These are phyloP conservation scores for Cylas formicarius DNA, from an alignment of 1,140 invertebrate species.

Conservation along the genomic window DNA sequence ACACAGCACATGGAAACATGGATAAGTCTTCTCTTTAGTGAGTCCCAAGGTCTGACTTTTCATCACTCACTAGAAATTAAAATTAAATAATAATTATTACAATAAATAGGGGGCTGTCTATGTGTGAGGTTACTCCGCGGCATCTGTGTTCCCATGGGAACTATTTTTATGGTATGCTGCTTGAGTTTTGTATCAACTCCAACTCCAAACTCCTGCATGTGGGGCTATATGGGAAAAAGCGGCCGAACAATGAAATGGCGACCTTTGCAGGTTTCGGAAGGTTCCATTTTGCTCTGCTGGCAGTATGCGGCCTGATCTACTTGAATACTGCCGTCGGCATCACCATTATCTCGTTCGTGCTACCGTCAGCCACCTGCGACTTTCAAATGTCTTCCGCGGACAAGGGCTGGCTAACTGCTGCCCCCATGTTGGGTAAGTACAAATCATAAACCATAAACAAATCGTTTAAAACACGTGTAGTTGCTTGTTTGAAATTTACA, in stretches of 20 bases:
- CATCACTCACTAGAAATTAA: too few species aligned
- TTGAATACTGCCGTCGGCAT: conserved; percentile 74
- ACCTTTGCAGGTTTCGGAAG: conserved; percentile 67
- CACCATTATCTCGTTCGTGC: conserved; percentile 75
- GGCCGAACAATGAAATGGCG: background rate
- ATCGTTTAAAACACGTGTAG: background rate
- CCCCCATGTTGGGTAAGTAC: conserved; percentile 64
- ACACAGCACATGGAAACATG: too few species aligned
- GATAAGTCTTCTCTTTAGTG: too few species aligned
- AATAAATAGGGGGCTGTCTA: too few species aligned
- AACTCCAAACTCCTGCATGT: background rate
- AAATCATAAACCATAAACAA: conserved; percentile 3
- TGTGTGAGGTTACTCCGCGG: too few species aligned
- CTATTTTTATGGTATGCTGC: too few species aligned
- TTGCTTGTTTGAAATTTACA: too few species aligned
- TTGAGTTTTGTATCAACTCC: too few species aligned
- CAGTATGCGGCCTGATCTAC: conserved; percentile 64
- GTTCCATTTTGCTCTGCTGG: conserved; percentile 63
- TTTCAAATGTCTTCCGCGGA: conserved; percentile 65
- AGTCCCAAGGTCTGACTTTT: too few species aligned
- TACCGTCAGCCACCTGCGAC: conserved; percentile 69
- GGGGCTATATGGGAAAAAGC: background rate
- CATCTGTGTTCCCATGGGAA: too few species aligned
- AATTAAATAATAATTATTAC: too few species aligned
- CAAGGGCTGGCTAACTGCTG: conserved; percentile 66